Conservation (phyloP, 2,888 invertebrate species). For the Epsilonema sp. region DNA sequence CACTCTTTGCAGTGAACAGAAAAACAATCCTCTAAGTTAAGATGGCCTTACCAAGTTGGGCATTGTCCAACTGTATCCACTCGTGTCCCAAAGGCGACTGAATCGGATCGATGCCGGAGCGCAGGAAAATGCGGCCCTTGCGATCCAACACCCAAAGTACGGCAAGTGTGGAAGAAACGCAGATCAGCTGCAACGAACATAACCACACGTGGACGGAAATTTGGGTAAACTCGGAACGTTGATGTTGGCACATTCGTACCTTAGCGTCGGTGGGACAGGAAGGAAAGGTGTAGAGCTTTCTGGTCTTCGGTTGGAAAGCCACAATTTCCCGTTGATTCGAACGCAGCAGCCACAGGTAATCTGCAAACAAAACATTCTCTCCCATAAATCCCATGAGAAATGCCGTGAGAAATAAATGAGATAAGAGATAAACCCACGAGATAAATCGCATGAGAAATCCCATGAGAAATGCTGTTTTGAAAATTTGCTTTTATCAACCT, state of each 20-base stretch:
- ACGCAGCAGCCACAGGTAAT: constrained; percentile 15
- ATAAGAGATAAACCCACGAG: too few species aligned
- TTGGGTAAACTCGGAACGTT: too few species aligned
- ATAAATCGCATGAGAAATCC: too few species aligned
- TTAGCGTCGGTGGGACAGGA: constrained; percentile 2
- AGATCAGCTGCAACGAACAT: constrained; percentile 9
- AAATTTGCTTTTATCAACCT: too few species aligned
- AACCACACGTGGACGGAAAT: too few species aligned
- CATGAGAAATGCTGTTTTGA: too few species aligned
- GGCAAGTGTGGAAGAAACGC: constrained; percentile 31
- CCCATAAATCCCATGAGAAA: too few species aligned
- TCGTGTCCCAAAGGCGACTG: constrained; percentile 30
- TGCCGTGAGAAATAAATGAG: too few species aligned
- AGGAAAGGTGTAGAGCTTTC: constrained; percentile 14
- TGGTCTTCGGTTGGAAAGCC: constrained; percentile 23
- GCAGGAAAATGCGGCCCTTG: constrained; percentile 32
- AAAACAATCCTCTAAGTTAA: too few species aligned
- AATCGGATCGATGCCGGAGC: constrained; percentile 31
- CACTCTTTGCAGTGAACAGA: too few species aligned
- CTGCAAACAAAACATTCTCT: constrained; percentile 8
- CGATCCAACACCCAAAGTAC: constrained; percentile 35
- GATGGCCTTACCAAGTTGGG: constrained; percentile 29
- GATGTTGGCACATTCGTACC: too few species aligned
- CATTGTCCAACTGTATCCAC: constrained; percentile 34
- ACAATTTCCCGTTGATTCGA: constrained; percentile 31